Conservation (phyloP, 2,113 vertebrate species). For the Forbesichthys papilliferus region DNA sequence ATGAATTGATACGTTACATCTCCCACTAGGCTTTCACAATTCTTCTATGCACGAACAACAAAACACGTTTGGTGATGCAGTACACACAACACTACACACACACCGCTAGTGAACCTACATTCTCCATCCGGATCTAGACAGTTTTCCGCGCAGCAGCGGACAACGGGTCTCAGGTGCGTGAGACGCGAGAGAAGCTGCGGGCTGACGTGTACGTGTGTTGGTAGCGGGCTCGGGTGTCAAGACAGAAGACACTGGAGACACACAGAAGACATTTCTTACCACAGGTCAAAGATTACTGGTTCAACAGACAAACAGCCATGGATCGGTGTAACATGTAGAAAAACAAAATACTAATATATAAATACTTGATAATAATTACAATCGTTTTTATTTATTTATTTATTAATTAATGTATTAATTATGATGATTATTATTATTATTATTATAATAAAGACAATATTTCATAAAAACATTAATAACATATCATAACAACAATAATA, state of each 20-base stretch:
- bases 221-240: slow-evolving; percentile 27
- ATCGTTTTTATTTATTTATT: no score
- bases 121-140: slow-evolving; percentile 36
- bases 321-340: not conserved
- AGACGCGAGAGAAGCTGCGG: slow-evolving; percentile 25
- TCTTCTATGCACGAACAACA: not conserved
- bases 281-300: slow-evolving; percentile 26
- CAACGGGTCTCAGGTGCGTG: slow-evolving; percentile 36
- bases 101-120: slow-evolving; percentile 25
- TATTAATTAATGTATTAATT: no score
- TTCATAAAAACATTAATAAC: no score
- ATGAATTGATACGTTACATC: slow-evolving; percentile 10
- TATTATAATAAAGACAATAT: no score
- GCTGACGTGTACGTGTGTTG: slow-evolving; percentile 15
- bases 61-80: not conserved
- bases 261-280: slow-evolving; percentile 11
- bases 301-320: not conserved
- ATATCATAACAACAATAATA: no score
- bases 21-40: slow-evolving; percentile 4
- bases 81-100: not conserved
- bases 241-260: not conserved
- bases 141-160: slow-evolving; percentile 34
- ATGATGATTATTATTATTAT: no score
- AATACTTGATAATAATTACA: not conserved
- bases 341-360: not conserved